Evolutionary conservation across 2,113 vertebrate genomes (phyloP).

Genomic region (Petaurus breviceps): DNA sequence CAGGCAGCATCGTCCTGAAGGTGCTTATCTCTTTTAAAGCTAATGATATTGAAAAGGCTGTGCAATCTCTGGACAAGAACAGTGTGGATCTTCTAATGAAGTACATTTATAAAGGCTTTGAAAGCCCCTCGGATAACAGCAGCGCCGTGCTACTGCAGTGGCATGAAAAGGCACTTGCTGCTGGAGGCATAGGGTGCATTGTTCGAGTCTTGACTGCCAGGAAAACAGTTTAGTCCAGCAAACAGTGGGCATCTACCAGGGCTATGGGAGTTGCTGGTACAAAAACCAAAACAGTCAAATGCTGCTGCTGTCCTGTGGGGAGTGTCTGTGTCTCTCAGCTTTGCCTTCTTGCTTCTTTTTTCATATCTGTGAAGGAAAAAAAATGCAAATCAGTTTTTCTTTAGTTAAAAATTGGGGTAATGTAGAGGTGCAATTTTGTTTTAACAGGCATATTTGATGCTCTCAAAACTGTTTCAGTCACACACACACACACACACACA

Average conservation of each 20-base stretch:
- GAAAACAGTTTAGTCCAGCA: slow-evolving; percentile 91
- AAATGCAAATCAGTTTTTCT: slow-evolving; percentile 74
- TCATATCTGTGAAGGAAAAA: slow-evolving; percentile 76
- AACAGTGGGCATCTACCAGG: slow-evolving; percentile 48
- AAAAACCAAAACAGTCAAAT: slow-evolving; percentile 78
- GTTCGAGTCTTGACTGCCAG: slow-evolving; percentile 96
- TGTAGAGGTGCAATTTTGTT: slow-evolving; percentile 76
- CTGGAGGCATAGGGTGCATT: slow-evolving; percentile 95
- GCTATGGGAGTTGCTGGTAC: slow-evolving; percentile 78
- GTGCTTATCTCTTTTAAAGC: slow-evolving; percentile 98
- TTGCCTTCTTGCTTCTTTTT: slow-evolving; percentile 84
- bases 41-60: slow-evolving; percentile 96
- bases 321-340: slow-evolving; percentile 80
- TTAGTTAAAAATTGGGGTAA: slow-evolving; percentile 75
- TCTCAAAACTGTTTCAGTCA: slow-evolving; percentile 74
- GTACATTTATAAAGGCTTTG: slow-evolving; percentile 99
- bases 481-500: background rate
- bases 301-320: slow-evolving; percentile 76
- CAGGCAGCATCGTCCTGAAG: slow-evolving; percentile 95
- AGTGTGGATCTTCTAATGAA: slow-evolving; percentile 98
- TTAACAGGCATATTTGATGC: slow-evolving; percentile 75
- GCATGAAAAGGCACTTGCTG: slow-evolving; percentile 98
- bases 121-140: slow-evolving; percentile 97
- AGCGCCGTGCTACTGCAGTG: slow-evolving; percentile 96
- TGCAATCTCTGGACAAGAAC: slow-evolving; percentile 96